These are phyloP conservation scores for Mactromeris polynyma DNA, from an alignment of 2,888 invertebrate genomes.

Conservation along the genomic window DNA sequence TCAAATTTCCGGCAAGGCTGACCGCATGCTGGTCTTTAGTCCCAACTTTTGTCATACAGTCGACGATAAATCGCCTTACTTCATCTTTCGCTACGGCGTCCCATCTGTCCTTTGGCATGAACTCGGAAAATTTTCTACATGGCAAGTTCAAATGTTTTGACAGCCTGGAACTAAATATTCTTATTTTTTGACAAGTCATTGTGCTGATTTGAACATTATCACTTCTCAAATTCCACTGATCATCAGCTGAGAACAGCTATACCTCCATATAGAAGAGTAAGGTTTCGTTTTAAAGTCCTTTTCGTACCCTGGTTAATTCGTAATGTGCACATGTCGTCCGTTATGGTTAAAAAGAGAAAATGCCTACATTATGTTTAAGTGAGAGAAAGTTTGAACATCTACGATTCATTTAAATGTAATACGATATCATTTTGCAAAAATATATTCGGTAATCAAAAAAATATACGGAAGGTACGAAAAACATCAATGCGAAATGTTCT, in stretches of 20 bases:
- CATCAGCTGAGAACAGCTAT: neutral
- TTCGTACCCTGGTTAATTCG: neutral
- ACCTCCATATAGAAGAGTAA: neutral
- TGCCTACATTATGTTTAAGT: no score
- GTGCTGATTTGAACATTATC: conserved; percentile 26
- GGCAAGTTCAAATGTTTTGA: conserved; percentile 17
- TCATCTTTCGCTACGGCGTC: conserved; percentile 74
- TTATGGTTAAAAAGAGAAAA: no score
- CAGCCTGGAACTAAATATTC: conserved; percentile 9
- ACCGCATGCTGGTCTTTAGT: conserved; percentile 90
- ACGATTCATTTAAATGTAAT: no score
- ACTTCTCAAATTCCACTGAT: no score
- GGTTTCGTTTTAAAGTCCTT: neutral
- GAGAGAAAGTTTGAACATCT: no score
- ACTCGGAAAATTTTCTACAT: conserved; percentile 32
- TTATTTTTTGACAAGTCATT: conserved; percentile 33
- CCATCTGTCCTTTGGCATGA: conserved; percentile 63
- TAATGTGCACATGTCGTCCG: no score
- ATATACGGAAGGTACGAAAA: neutral
- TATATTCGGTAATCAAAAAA: no score
- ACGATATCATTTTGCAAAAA: no score
- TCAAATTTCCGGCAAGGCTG: conserved; percentile 91
- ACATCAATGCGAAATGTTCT: neutral
- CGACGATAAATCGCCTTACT: conserved; percentile 85
- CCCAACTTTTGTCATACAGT: conserved; percentile 91